phyloP scores from a whole-genome alignment of 2,888 invertebrate species.

The Acanthosepion lycidas region DNA sequence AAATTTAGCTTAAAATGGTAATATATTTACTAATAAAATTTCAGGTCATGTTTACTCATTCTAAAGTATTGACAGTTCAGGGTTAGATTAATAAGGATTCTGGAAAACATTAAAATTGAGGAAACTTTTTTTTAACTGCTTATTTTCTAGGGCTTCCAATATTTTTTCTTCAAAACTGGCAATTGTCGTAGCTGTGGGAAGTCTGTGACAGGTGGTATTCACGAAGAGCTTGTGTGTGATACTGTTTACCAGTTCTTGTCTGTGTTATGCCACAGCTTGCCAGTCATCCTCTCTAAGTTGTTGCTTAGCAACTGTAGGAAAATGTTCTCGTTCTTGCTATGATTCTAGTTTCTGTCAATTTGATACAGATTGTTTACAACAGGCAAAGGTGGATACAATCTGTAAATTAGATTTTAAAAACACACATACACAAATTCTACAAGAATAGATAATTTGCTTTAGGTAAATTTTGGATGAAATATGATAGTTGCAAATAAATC shows the following conservation, averaged over 20 bases:
- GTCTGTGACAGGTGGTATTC: constrained; percentile 33
- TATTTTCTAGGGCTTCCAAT: neutral
- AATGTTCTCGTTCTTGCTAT: neutral
- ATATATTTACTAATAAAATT: neutral
- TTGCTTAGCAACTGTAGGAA: neutral
- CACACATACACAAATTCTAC: neutral
- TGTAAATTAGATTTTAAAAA: neutral
- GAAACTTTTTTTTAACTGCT: neutral
- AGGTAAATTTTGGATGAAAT: neutral
- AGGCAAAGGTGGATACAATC: neutral
- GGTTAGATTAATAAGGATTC: neutral
- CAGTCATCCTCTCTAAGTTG: neutral
- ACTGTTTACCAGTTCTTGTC: neutral
- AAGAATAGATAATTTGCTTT: neutral
- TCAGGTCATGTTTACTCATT: neutral
- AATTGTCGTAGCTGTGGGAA: constrained; percentile 6
- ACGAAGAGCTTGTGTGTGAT: constrained; percentile 1
- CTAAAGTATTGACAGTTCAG: neutral
- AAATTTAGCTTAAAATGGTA: too few species aligned
- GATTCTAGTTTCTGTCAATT: neutral
- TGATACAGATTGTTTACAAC: neutral
- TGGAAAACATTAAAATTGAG: neutral
- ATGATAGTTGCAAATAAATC: neutral
- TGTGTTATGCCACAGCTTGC: neutral
- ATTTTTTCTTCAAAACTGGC: neutral